These are phyloP conservation scores for Denticeps clupeoides DNA, from an alignment of 2,797 vertebrate species.

Conservation along the genomic window DNA sequence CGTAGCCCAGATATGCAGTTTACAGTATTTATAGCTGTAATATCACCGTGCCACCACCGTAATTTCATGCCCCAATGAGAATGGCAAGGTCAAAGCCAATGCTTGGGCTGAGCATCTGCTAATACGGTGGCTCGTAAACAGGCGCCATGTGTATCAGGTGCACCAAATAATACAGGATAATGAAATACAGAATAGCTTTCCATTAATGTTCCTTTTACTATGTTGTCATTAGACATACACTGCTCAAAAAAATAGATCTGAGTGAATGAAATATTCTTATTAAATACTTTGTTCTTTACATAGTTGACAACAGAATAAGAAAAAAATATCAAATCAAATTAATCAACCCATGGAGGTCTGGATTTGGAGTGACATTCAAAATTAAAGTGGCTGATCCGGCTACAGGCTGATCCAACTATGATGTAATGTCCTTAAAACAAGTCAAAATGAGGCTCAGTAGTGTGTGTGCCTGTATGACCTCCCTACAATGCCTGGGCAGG, in stretches of 20 bases:
- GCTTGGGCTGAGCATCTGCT: slow-evolving; percentile 98
- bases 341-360: too few species aligned
- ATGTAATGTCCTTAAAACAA: too few species aligned
- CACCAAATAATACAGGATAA: slow-evolving; percentile 99
- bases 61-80: slow-evolving; percentile 99
- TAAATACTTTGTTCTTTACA: slow-evolving; percentile 48
- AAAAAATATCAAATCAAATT: slow-evolving; percentile 41
- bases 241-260: slow-evolving; percentile 53
- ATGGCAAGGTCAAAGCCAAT: slow-evolving; percentile 99
- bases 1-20: slow-evolving; percentile 99
- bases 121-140: slow-evolving; percentile 99
- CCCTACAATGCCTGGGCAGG: too few species aligned
- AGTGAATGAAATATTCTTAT: slow-evolving; percentile 44
- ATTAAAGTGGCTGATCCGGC: too few species aligned
- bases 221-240: slow-evolving; percentile 95
- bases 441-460: too few species aligned
- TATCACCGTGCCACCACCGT: slow-evolving; percentile 99
- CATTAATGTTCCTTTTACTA: slow-evolving; percentile 99
- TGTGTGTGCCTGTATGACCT: too few species aligned
- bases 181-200: slow-evolving; percentile 99
- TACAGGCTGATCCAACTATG: too few species aligned
- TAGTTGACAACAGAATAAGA: slow-evolving; percentile 46
- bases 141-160: slow-evolving; percentile 98
- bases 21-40: slow-evolving; percentile 99
- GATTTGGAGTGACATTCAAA: too few species aligned